Evolutionary conservation across 2,797 vertebrate genomes (phyloP).

Genomic region (Lutra lutra): DNA sequence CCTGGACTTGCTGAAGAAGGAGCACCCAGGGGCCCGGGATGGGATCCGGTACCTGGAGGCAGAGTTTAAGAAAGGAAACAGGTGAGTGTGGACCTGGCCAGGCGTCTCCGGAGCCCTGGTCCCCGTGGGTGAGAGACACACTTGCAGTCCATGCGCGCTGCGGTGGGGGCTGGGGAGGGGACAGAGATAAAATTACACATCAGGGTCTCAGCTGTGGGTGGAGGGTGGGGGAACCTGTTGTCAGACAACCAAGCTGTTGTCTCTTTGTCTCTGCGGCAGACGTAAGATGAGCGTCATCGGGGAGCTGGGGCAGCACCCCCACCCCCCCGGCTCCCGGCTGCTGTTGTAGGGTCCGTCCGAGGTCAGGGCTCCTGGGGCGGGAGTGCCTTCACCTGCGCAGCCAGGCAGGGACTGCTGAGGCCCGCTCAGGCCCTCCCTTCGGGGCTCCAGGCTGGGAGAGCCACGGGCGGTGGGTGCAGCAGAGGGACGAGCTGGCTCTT

Average conservation of each 20-base stretch:
- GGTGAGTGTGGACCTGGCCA: constrained; percentile 85
- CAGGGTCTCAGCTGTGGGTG: not conserved
- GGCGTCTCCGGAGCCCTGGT: not conserved
- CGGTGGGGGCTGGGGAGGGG: not conserved
- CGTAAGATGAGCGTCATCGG: not conserved
- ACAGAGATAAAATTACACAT: not conserved
- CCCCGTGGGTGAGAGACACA: not conserved
- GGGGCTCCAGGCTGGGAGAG: not conserved
- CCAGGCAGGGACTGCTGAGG: not conserved
- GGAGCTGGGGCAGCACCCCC: not conserved
- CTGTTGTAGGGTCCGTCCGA: not conserved
- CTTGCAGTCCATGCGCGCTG: not conserved
- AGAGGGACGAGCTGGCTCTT: not conserved
- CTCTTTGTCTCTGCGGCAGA: not conserved
- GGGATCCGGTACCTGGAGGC: constrained; percentile 97
- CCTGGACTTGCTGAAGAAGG: constrained; percentile 96
- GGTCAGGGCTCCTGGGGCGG: not conserved
- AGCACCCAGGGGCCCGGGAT: constrained; percentile 94
- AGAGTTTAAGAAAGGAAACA: constrained; percentile 98
- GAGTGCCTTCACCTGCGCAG: not conserved
- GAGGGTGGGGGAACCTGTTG: too few species aligned
- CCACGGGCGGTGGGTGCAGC: not conserved
- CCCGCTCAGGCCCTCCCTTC: not conserved
- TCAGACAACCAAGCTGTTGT: not conserved
- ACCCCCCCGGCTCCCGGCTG: not conserved